These are phyloP conservation scores for Entelurus aequoreus DNA, from an alignment of 2,113 vertebrate species.

Conservation along the genomic window DNA sequence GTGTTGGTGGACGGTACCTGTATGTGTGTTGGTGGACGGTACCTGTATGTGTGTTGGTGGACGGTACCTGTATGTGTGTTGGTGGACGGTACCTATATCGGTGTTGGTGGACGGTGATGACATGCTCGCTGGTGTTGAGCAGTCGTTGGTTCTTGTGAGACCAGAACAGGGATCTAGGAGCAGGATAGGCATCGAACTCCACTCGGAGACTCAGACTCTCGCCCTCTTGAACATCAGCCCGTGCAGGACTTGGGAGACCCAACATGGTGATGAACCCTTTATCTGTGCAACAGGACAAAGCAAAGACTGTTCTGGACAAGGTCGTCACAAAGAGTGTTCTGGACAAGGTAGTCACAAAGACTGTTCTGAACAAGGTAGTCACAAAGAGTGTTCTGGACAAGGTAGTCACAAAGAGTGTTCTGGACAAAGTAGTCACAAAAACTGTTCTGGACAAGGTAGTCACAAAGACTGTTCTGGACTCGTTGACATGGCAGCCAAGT, in stretches of 20 bases:
- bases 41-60: constrained; percentile 76
- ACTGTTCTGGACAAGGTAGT: too few relatives aligned
- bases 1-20: not conserved
- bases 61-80: too few relatives aligned
- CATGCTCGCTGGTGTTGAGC: constrained; percentile 84
- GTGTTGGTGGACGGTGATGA: constrained; percentile 74
- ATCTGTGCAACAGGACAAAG: constrained; percentile 60
- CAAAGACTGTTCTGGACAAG: not conserved
- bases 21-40: constrained; percentile 17
- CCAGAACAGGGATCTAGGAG: constrained; percentile 76
- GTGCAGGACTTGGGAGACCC: constrained; percentile 71
- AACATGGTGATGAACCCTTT: constrained; percentile 82
- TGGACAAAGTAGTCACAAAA: too few relatives aligned
- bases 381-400: too few relatives aligned
- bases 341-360: too few relatives aligned
- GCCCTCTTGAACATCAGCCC: constrained; percentile 80
- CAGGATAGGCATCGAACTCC: constrained; percentile 84
- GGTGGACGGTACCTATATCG: constrained; percentile 78
- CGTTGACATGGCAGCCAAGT: too few relatives aligned
- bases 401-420: too few relatives aligned
- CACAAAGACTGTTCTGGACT: too few relatives aligned
- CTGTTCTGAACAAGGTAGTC: too few relatives aligned
- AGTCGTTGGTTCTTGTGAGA: constrained; percentile 77
- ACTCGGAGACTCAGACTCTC: constrained; percentile 83
- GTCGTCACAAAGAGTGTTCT: too few relatives aligned